Conservation (phyloP, 2,113 vertebrate genomes). For the Tamias sibiricus region DNA sequence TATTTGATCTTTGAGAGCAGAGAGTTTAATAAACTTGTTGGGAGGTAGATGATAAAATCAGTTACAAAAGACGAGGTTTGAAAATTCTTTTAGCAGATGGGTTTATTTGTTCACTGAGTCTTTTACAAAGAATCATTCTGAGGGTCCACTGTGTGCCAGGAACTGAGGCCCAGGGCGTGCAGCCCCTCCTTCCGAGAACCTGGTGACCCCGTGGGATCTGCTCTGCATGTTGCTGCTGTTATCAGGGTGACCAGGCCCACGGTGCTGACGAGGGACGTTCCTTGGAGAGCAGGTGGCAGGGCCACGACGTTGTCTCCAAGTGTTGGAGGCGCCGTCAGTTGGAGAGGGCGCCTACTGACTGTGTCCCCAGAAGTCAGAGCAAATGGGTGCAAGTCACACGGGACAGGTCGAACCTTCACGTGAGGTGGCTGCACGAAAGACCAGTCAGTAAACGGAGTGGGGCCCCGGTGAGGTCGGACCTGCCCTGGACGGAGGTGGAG, state of each 20-base stretch:
- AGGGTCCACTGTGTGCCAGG: not conserved
- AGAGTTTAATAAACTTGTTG: conserved; percentile 33
- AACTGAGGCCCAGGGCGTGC: not conserved
- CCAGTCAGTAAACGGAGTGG: not conserved
- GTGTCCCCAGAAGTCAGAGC: not conserved
- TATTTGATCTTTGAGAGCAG: conserved; percentile 30
- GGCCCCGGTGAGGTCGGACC: not conserved
- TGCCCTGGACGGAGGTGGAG: not conserved
- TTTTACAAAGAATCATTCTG: not conserved
- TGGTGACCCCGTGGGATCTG: not conserved
- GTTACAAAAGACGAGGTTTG: not conserved
- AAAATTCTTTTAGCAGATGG: conserved; percentile 5
- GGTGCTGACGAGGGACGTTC: not conserved
- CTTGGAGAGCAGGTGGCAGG: not conserved
- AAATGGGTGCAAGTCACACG: not conserved
- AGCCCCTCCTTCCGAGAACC: not conserved
- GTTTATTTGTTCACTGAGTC: not conserved
- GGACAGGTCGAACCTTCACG: not conserved
- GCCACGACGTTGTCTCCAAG: not conserved
- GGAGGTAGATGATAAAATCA: not conserved
- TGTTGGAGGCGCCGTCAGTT: not conserved
- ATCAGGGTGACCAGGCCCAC: not conserved
- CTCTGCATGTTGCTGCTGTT: not conserved
- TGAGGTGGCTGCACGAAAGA: not conserved
- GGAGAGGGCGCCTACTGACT: not conserved